phyloP scores from a whole-genome alignment of 2,888 invertebrate genomes.

The Trilocha varians region DNA sequence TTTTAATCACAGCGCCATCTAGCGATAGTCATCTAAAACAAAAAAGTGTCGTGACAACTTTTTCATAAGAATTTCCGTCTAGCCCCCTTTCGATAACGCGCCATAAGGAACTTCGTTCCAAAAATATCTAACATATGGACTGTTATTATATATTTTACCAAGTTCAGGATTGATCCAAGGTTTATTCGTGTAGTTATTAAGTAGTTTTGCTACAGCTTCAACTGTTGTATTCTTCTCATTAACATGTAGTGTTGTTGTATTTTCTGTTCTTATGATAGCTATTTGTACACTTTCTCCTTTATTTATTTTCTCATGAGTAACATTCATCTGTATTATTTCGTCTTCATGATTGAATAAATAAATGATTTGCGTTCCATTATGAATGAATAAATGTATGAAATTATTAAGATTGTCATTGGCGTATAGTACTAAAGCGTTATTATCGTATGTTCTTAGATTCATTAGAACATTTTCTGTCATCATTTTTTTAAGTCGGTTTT shows the following conservation, averaged over 20 bases:
- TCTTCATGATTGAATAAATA: conserved; percentile 89
- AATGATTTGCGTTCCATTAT: conserved; percentile 84
- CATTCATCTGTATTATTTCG: conserved; percentile 84
- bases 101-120: too few relatives aligned
- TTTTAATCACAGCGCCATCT: too few relatives aligned
- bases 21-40: too few relatives aligned
- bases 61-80: too few relatives aligned
- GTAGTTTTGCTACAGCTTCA: conserved; percentile 77
- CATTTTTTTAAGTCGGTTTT: conserved; percentile 79
- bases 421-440: conserved; percentile 86
- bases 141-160: conserved; percentile 59
- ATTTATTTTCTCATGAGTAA: conserved; percentile 82
- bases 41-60: too few relatives aligned
- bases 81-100: too few relatives aligned
- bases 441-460: conserved; percentile 90
- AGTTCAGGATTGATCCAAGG: conserved; percentile 89
- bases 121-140: background rate
- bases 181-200: conserved; percentile 86
- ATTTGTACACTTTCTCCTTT: conserved; percentile 90
- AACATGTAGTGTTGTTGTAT: conserved; percentile 84
- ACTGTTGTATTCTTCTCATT: conserved; percentile 83
- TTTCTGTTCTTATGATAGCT: conserved; percentile 83
- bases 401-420: conserved; percentile 95
- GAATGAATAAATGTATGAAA: conserved; percentile 90
- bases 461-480: conserved; percentile 87